A percentile compares a stretch with the other conserved stretches of the same genome.
Conservation (phyloP, 2,888 invertebrate species). For the Orthonychiurus folsomi region DNA sequence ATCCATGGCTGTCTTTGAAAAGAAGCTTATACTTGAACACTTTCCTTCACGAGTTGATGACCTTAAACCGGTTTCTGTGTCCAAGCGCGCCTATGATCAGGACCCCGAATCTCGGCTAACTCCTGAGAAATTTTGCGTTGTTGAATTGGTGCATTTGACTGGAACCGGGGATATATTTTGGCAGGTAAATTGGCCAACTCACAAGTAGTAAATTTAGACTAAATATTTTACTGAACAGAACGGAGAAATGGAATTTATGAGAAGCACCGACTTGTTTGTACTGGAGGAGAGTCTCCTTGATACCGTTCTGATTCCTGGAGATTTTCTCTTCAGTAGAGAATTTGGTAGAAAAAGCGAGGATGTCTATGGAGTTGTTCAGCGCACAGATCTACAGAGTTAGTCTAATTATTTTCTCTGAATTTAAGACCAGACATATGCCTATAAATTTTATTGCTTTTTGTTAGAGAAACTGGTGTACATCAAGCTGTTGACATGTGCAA, state of each 20-base stretch:
- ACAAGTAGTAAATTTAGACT: background rate
- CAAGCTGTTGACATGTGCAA: background rate
- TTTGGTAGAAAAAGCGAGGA: background rate
- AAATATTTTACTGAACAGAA: constrained; percentile 3
- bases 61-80: background rate
- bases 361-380: constrained; percentile 5
- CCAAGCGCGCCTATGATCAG: constrained; percentile 2
- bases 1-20: background rate
- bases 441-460: too few relatives aligned
- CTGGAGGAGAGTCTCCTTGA: constrained; percentile 8
- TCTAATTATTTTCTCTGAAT: too few relatives aligned
- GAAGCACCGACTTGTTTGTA: constrained; percentile 9
- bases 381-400: constrained; percentile 12
- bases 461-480: constrained; percentile 1
- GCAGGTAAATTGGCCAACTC: too few relatives aligned
- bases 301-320: background rate
- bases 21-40: background rate
- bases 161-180: constrained; percentile 10
- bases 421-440: too few relatives aligned
- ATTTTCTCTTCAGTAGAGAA: constrained; percentile 7
- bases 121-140: background rate
- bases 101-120: constrained; percentile 6
- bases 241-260: constrained; percentile 5
- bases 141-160: constrained; percentile 9
- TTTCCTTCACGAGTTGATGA: background rate